These are phyloP conservation scores for Melanotaenia maccullochi DNA, from an alignment of 2,797 vertebrate species.

Conservation along the genomic window DNA sequence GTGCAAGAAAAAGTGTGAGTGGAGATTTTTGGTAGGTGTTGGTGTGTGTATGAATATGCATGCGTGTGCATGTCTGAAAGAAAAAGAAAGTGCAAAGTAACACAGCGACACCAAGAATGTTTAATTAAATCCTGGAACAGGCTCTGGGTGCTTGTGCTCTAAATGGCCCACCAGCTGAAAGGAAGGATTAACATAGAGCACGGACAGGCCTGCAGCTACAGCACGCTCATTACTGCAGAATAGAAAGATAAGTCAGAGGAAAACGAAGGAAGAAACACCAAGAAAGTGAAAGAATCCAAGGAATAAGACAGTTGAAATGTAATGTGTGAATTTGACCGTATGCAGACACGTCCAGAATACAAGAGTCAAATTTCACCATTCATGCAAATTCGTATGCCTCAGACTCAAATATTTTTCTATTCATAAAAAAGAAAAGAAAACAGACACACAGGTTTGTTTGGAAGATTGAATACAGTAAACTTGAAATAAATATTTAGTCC, in stretches of 20 bases:
- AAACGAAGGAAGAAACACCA: slow-evolving; percentile 24
- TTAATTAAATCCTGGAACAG: slow-evolving; percentile 82
- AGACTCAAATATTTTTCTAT: not conserved
- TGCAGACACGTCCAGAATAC: not conserved
- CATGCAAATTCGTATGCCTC: not conserved
- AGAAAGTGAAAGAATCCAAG: not conserved
- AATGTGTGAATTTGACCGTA: slow-evolving; percentile 35
- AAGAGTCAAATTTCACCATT: slow-evolving; percentile 4
- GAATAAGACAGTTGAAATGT: slow-evolving; percentile 32
- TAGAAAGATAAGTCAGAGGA: slow-evolving; percentile 59
- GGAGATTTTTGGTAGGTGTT: slow-evolving; percentile 8
- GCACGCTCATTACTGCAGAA: slow-evolving; percentile 76
- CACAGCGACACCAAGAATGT: slow-evolving; percentile 77
- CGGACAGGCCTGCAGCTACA: slow-evolving; percentile 71
- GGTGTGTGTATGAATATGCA: slow-evolving; percentile 16
- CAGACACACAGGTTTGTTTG: not conserved
- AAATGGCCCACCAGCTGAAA: slow-evolving; percentile 82
- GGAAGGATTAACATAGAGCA: slow-evolving; percentile 79
- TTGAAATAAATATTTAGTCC: too few relatives aligned
- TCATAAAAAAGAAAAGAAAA: not conserved
- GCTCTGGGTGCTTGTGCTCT: slow-evolving; percentile 72
- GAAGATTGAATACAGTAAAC: not conserved
- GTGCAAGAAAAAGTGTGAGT: slow-evolving; percentile 3
- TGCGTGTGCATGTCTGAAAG: slow-evolving; percentile 55
- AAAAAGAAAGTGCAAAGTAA: slow-evolving; percentile 60